These are phyloP conservation scores for Orchestes rusci DNA, from an alignment of 2,888 invertebrate genomes.

Conservation along the genomic window DNA sequence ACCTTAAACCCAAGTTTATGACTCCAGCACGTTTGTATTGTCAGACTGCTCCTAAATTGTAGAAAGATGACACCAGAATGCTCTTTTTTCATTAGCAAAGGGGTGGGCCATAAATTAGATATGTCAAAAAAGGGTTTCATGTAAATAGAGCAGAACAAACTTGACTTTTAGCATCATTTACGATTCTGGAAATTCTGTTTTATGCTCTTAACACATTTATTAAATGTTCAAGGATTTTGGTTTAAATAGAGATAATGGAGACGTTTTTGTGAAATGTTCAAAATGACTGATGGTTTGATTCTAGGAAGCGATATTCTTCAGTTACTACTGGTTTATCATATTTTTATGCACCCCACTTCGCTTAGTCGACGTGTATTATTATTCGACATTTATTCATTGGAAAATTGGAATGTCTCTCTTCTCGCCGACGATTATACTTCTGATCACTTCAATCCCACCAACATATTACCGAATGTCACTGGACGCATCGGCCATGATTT, in stretches of 20 bases:
- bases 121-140: constrained; percentile 16
- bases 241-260: constrained; percentile 3
- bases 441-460: too few relatives aligned
- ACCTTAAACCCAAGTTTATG: constrained; percentile 20
- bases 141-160: constrained; percentile 23
- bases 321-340: too few relatives aligned
- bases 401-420: too few relatives aligned
- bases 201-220: constrained; percentile 16
- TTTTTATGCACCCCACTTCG: too few relatives aligned
- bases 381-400: too few relatives aligned
- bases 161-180: constrained; percentile 9
- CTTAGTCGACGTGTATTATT: too few relatives aligned
- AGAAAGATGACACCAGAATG: constrained; percentile 20
- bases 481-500: constrained; percentile 1
- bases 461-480: background rate
- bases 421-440: too few relatives aligned
- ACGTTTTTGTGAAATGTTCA: too few relatives aligned
- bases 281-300: too few relatives aligned
- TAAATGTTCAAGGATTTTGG: constrained; percentile 10
- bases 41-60: constrained; percentile 22
- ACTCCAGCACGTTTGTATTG: constrained; percentile 21
- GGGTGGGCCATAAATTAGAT: constrained; percentile 21
- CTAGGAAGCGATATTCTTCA: too few relatives aligned
- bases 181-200: constrained; percentile 16
- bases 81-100: constrained; percentile 23